Conservation (phyloP, 2,113 vertebrate genomes). For the Hyaena hyaena region DNA sequence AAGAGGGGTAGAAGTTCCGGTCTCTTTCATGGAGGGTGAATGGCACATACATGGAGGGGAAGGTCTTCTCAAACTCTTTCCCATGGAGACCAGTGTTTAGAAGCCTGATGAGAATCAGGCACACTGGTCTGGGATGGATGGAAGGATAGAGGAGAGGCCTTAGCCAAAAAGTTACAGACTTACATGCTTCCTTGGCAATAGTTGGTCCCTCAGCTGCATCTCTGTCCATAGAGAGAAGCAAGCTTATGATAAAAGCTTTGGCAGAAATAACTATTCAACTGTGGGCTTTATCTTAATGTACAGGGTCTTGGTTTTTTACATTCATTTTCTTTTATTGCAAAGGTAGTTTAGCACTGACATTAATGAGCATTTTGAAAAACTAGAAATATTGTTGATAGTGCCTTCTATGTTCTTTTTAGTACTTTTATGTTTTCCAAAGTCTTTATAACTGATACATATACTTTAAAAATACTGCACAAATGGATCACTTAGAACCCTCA, state of each 20-base stretch:
- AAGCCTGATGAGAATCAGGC: neutral
- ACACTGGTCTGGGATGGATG: neutral
- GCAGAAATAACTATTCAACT: neutral
- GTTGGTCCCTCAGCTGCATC: neutral
- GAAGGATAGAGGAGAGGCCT: neutral
- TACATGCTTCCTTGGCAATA: neutral
- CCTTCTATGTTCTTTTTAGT: neutral
- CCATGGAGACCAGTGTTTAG: neutral
- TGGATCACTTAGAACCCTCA: neutral
- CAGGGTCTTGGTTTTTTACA: neutral
- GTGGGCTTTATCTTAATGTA: neutral
- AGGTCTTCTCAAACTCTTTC: neutral
- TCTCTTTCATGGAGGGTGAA: neutral
- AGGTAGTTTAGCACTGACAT: conserved; percentile 28
- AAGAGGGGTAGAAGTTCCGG: neutral
- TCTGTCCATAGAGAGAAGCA: conserved; percentile 6
- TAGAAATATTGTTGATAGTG: neutral
- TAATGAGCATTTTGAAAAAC: conserved; percentile 38
- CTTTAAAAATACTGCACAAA: conserved; percentile 30
- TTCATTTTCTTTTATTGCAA: neutral
- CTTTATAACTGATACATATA: neutral
- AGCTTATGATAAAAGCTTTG: neutral
- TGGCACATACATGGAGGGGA: neutral
- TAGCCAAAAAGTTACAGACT: neutral
- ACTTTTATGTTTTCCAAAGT: neutral